These are phyloP conservation scores for Leptoteleia sp. DNA, from an alignment of 1,140 invertebrate species.

Conservation along the genomic window DNA sequence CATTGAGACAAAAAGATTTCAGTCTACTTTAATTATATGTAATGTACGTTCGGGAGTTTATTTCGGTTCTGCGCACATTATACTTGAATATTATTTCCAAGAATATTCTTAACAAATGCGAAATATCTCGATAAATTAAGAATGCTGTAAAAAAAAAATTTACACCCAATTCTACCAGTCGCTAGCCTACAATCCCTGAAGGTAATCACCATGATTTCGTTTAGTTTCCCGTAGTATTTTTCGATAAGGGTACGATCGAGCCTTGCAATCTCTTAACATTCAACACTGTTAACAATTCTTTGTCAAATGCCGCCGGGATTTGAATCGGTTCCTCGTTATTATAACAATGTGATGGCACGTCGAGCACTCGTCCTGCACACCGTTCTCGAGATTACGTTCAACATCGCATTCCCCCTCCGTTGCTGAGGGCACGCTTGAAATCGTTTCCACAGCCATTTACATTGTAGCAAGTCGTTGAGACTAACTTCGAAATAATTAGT, in stretches of 20 bases:
- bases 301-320: slow-evolving; percentile 31
- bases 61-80: no score
- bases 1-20: no score
- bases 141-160: no score
- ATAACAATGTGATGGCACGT: slow-evolving; percentile 36
- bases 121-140: no score
- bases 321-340: slow-evolving; percentile 60
- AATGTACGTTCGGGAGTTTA: no score
- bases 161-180: no score
- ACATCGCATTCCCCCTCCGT: slow-evolving; percentile 35
- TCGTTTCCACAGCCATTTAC: slow-evolving; percentile 76
- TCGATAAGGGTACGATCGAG: slow-evolving; percentile 1
- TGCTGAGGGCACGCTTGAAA: slow-evolving; percentile 62
- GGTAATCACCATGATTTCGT: no score
- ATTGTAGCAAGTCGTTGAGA: slow-evolving; percentile 78
- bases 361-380: slow-evolving; percentile 35
- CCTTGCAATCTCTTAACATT: slow-evolving; percentile 28
- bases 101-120: no score
- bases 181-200: no score
- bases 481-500: slow-evolving; percentile 81
- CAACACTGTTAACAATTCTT: slow-evolving; percentile 38
- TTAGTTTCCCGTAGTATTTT: no score
- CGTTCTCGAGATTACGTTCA: slow-evolving; percentile 66
- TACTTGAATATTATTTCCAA: no score
- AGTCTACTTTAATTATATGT: no score